A percentile compares a stretch with the other conserved stretches of the same genome.
Conservation (phyloP, 2,888 invertebrate species). For the Philereme vetulata region DNA sequence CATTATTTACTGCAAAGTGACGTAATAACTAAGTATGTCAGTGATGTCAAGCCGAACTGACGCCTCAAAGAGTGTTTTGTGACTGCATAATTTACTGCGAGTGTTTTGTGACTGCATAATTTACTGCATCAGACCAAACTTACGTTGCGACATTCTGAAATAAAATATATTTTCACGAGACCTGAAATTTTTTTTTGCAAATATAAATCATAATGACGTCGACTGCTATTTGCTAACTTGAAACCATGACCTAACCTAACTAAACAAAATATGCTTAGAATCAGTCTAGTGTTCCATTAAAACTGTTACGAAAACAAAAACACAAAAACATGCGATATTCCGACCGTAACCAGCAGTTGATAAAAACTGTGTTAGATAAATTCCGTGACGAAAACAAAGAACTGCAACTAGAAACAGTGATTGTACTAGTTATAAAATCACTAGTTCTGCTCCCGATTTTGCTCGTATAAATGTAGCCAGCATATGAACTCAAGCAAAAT, state of each 20-base stretch:
- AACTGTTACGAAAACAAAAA: constrained; percentile 4
- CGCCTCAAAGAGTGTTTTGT: constrained; percentile 6
- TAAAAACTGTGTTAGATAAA: constrained; percentile 8
- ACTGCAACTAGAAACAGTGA: background rate
- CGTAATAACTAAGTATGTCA: constrained; percentile 41
- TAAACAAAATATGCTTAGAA: background rate
- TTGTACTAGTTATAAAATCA: too few species aligned
- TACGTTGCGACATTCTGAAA: too few species aligned
- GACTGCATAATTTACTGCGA: constrained; percentile 9
- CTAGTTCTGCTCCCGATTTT: too few species aligned
- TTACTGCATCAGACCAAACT: background rate
- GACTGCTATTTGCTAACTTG: too few species aligned
- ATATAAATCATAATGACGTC: too few species aligned
- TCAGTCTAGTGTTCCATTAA: background rate
- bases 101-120: constrained; percentile 3
- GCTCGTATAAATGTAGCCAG: too few species aligned
- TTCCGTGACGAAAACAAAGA: background rate
- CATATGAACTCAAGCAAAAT: too few species aligned
- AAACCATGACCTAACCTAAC: constrained; percentile 16
- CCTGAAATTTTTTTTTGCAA: too few species aligned
- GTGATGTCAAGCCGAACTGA: constrained; percentile 43
- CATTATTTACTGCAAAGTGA: constrained; percentile 28
- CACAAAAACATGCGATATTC: constrained; percentile 10
- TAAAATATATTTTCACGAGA: too few species aligned
- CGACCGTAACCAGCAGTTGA: constrained; percentile 10